Base-by-base conservation (phyloP, 2,888 invertebrate genomes). In the Xestia rhomboidea region DNA sequence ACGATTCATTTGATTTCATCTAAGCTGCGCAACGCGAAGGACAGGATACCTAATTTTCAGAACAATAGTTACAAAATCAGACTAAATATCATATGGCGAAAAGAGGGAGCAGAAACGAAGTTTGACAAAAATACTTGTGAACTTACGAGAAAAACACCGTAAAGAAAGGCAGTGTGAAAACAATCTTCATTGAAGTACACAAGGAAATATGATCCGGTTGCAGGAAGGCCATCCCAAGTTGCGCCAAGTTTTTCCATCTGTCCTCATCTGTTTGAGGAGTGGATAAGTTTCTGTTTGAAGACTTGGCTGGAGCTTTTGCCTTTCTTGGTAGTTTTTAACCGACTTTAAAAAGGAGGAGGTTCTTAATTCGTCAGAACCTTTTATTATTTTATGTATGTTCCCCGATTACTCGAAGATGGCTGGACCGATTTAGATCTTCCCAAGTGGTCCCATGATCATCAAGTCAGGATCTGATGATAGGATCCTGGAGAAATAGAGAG, bases 231-330 rank as follows among this genome's bases (percentile, higher is more conserved):
- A 68, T 74, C 71, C 38, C 30, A 62, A 80, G 71, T 69, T 67
- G n/a, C 54, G 41, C 34, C 46, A 85, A 85, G 86, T 84, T 84
- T 82, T 71, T 76, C 72, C 77, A 77, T 85, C 75, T 27, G 49
- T 27, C 60, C 64, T 44, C 68, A 34, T 60, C 41, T 57, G 2
- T 30, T 15, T 70, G 1, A 18, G 27, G 24, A 30, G 41, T 24
- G 30, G 44, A 27, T 24, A 79, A 71, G 70, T 84, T 79, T 68
- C 7, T 81, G n/a, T 70, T 51, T 57, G 54, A 7, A 15, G 60
- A 69, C 30, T 49, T 30, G 6, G 57, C 41, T 21, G 15, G 27
- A 8, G 38, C 27, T 18, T 78, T 54, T 38, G 15, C 51, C 8
- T 4, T 41, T n/a, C n/a, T 38, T n/a, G 10, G 30, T 41, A 54